phyloP scores from a whole-genome alignment of 1,140 invertebrate species.

The Bilobella aurantiaca region DNA sequence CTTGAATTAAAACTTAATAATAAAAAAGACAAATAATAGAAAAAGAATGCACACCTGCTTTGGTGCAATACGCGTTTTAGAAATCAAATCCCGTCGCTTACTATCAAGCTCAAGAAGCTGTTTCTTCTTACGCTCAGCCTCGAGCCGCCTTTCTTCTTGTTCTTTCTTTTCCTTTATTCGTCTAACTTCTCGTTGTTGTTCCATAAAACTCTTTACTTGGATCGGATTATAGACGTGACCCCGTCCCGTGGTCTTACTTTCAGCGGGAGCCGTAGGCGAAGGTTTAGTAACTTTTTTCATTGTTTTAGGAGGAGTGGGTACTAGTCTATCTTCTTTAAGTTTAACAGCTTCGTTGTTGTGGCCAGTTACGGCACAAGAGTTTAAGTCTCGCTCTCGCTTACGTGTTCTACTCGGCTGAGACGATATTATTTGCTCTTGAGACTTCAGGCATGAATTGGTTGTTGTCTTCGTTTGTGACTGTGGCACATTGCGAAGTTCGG shows the following conservation, averaged over 20 bases:
- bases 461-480: no score
- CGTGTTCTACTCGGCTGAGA: no score
- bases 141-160: not conserved
- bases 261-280: not conserved
- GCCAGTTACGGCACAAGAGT: no score
- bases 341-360: no score
- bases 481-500: no score
- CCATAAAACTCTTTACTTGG: not conserved
- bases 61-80: not conserved
- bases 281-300: not conserved
- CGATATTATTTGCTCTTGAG: no score
- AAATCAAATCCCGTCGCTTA: not conserved
- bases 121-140: not conserved
- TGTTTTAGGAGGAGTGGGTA: not conserved
- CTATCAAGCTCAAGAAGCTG: not conserved
- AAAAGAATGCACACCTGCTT: no score
- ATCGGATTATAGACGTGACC: not conserved
- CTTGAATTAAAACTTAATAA: no score
- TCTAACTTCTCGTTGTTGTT: not conserved
- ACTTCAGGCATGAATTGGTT: no score
- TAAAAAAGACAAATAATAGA: no score
- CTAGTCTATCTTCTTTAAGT: no score
- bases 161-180: not conserved
- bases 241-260: not conserved
- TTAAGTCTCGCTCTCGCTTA: no score